Percentiles rank a stretch among this genome's conserved stretches.
These are phyloP conservation scores for Philereme transversata DNA, from an alignment of 2,888 invertebrate species.

Conservation along the genomic window DNA sequence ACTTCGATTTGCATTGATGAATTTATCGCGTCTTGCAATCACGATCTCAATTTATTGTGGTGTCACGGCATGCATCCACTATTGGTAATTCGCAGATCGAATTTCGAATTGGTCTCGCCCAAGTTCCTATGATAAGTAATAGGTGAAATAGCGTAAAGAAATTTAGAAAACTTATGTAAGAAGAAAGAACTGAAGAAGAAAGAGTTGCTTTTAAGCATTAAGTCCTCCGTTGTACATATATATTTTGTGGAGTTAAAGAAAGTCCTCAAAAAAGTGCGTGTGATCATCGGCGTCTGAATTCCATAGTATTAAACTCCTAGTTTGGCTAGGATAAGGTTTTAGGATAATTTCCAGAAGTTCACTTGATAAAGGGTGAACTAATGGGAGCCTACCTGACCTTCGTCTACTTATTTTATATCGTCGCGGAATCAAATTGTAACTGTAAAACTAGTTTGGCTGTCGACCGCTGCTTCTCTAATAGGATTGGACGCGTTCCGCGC, in stretches of 20 bases:
- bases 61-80: conserved; percentile 35
- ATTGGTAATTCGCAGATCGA: conserved; percentile 56
- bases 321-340: no score
- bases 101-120: conserved; percentile 67
- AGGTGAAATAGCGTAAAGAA: no score
- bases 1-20: conserved; percentile 29
- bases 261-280: no score
- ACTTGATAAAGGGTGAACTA: conserved; percentile 23
- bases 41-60: conserved; percentile 34
- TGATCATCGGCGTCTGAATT: no score
- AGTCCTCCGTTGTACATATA: no score
- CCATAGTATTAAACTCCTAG: no score
- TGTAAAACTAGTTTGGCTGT: conserved; percentile 77
- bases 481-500: conserved; percentile 63
- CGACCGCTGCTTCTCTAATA: conserved; percentile 66
- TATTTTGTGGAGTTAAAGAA: no score
- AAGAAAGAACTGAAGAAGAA: no score
- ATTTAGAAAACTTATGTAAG: no score
- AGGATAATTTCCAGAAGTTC: background rate
- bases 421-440: conserved; percentile 73
- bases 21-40: conserved; percentile 37
- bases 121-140: conserved; percentile 38
- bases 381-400: conserved; percentile 61
- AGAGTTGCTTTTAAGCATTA: no score
- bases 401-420: conserved; percentile 58